Evolutionary conservation across 1,140 invertebrate species (phyloP), one percentile per base, ranked within the genome.

Genomic region (Teleogryllus occipitalis): DNA sequence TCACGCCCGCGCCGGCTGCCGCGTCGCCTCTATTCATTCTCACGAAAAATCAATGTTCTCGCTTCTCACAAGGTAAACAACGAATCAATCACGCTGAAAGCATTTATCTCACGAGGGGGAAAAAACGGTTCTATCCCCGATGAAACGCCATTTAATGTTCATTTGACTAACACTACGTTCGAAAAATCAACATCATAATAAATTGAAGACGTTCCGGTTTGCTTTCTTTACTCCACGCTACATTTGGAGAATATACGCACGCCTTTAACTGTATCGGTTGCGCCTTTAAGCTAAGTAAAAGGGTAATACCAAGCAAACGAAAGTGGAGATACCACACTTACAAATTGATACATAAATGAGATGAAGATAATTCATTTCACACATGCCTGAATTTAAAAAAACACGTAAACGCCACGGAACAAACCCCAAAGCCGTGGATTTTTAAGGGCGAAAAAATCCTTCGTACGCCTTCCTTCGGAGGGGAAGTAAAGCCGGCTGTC

Each of bases 121-220:
- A 65, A 18, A 65, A 65, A 65, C 54, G 7, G 54, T 65, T 65
- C 54, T 65, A 65, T 65, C 54, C 18, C 10, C 54, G 54, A 65
- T 65, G 54, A 65, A 65, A 65, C 54, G 54, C 54, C 54, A 65
- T 65, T 65, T 65, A 65, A 65, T 65, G 54, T 65, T 65, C 54
- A 65, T 65, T 65, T 65, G 54, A 10, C 54, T 65, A 65, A 65
- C 54, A 65, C 54, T 18, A 65, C 54, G 54, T 10, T 65, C 54
- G 18, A 65, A 65, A 65, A 65, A 14, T 65, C 54, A 65, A 65
- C 54, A 65, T 10, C 54, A 65, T 65, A 65, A 65, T 65, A 65
- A 65, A 65, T 65, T 65, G 54, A 65, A 65, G 18, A 18, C 54
- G 54, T 65, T 18, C 18, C 18, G 54, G 54, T 65, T 65, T 65